Conservation (phyloP, 1,140 invertebrate genomes). For the Macrobrachium rosenbergii region DNA sequence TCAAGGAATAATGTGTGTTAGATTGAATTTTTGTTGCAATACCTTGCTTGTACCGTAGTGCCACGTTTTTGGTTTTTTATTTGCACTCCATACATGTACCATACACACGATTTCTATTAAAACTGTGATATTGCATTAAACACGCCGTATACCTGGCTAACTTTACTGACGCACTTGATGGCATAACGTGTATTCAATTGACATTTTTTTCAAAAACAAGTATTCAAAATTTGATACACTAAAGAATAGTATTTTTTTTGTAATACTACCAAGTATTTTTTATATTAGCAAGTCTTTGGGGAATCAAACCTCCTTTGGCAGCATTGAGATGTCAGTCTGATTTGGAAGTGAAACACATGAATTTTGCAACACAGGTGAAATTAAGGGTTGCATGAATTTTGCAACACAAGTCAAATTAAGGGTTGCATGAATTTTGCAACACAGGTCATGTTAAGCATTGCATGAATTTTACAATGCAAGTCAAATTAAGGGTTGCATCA, state of each 20-base stretch:
- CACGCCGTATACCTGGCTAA: constrained; percentile 53
- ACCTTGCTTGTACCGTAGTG: constrained; percentile 31
- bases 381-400: too few species aligned
- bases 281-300: too few species aligned
- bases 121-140: constrained; percentile 60
- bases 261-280: neutral
- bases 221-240: constrained; percentile 41
- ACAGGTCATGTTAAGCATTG: too few species aligned
- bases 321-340: too few species aligned
- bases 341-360: too few species aligned
- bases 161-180: constrained; percentile 49
- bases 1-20: constrained; percentile 23
- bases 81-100: constrained; percentile 4
- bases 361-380: too few species aligned
- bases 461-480: too few species aligned
- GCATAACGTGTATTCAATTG: constrained; percentile 47
- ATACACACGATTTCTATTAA: constrained; percentile 53
- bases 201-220: constrained; percentile 37
- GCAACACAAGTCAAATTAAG: too few species aligned
- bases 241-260: constrained; percentile 1
- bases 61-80: constrained; percentile 39
- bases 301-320: too few species aligned
- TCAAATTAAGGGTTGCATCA: too few species aligned
- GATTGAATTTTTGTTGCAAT: constrained; percentile 5
- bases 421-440: too few species aligned